A percentile compares a stretch with the other conserved stretches of the same genome.
Conservation (phyloP, 1,140 invertebrate species). For the Macrobrachium rosenbergii region DNA sequence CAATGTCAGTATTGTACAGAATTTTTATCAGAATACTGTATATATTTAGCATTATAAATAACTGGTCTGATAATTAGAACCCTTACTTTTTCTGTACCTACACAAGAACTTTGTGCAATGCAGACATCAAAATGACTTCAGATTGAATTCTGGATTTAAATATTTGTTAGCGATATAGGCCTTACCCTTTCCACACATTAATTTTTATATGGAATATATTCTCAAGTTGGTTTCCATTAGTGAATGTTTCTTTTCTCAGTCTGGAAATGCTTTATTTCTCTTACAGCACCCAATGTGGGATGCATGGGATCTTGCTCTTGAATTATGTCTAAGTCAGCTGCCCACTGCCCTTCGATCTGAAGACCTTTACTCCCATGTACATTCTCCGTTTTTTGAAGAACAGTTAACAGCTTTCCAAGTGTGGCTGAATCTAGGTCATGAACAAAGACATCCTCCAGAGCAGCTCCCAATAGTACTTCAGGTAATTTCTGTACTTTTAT, state of each 20-base stretch:
- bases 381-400: conserved; percentile 96
- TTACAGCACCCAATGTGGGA: conserved; percentile 88
- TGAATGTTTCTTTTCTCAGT: not conserved
- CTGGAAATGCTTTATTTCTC: conserved; percentile 3
- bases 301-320: conserved; percentile 97
- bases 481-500: conserved; percentile 69
- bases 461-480: conserved; percentile 98
- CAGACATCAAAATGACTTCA: too few relatives aligned
- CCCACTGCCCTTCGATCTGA: conserved; percentile 59
- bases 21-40: not conserved
- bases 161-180: too few relatives aligned
- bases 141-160: not conserved
- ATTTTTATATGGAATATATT: not conserved
- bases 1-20: not conserved
- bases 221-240: not conserved
- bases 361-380: conserved; percentile 69
- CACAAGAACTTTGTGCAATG: too few relatives aligned
- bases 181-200: too few relatives aligned
- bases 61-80: too few relatives aligned
- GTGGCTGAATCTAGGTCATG: conserved; percentile 89
- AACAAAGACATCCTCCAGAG: conserved; percentile 86
- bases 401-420: conserved; percentile 98
- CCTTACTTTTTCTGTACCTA: too few relatives aligned
- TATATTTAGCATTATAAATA: not conserved
- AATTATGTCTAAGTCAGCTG: conserved; percentile 91